Evolutionary conservation across 2,797 vertebrate genomes (phyloP), one percentile per base, ranked within the genome.

Genomic region (Chaunax sp.): DNA sequence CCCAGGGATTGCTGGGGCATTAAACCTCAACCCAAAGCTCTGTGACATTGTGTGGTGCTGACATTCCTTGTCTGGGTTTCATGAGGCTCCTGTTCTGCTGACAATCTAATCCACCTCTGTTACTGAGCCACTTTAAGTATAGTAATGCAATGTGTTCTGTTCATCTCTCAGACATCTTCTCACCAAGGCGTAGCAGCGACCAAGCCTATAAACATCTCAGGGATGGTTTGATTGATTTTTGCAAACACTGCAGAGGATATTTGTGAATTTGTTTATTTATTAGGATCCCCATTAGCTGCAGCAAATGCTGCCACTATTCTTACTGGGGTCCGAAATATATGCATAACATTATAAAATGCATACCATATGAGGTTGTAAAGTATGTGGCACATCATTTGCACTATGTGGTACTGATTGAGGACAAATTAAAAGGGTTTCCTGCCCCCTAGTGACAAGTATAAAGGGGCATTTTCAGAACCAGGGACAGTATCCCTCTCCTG

Each of bases 391-490:
- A 50, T 50, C 20, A n/a, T n/a, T n/a, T n/a, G n/a, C n/a, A n/a
- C n/a, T n/a, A n/a, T n/a, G n/a, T n/a, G n/a, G n/a, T 28, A n/a
- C 41, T 37, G 22, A 71, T 44, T 38, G 37, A 69, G 71, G 64
- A 64, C 40, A 69, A 52, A 81, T 68, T 28, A 77, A 81, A 49
- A 74, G 50, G 54, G 44, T 85, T 84, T 84, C 80, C 87, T 90
- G 83, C 85, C 92, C 89, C 84, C 90, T 90, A 78, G 83, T 90
- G 84, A 79, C 73, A 66, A 45, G 52, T 19, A 57, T 40, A 69
- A 73, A 57, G 47, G 69, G 85, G 57, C 40, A 82, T 81, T 83
- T 90, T 87, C 78, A 91, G 89, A 80, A 91, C 88, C 87, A 82
- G 71, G 86, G 90, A 92, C 81, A 91, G 91, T 85, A 86, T 78